A percentile compares a stretch with the other conserved stretches of the same genome.
Evolutionary conservation across 2,797 vertebrate species (phyloP).

Genomic region (Pseudopleuronectes americanus): DNA sequence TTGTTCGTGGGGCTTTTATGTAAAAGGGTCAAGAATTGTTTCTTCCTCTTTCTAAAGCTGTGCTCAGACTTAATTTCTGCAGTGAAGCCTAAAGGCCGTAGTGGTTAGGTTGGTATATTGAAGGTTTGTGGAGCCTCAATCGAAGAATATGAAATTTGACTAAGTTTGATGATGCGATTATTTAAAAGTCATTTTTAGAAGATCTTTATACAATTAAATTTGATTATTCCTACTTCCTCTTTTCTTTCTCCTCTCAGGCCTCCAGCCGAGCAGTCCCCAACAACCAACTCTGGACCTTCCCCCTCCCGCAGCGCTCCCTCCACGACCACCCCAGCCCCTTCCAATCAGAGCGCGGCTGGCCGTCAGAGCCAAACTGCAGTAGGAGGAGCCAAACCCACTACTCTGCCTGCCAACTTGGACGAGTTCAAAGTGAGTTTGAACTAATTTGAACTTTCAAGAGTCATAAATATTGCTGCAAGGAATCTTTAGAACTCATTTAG

Average conservation of each 20-base stretch:
- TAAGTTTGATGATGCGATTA: no score
- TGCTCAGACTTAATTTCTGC: constrained; percentile 11
- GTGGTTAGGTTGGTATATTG: no score
- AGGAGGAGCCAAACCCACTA: constrained; percentile 84
- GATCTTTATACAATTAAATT: no score
- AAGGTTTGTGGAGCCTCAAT: no score
- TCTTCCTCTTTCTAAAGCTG: constrained; percentile 1
- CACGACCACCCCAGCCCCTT: constrained; percentile 60
- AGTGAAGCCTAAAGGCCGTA: constrained; percentile 6
- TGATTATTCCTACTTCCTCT: background rate
- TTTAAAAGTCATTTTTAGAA: no score
- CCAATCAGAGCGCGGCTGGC: constrained; percentile 76
- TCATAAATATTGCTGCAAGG: no score
- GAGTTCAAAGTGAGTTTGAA: constrained; percentile 90
- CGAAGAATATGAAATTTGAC: no score
- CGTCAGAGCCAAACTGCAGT: constrained; percentile 83
- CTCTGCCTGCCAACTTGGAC: constrained; percentile 92
- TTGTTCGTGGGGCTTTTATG: no score
- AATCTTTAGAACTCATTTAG: no score
- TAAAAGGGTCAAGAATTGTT: background rate
- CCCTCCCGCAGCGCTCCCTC: constrained; percentile 81
- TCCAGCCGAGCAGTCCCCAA: constrained; percentile 83
- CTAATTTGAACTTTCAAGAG: no score
- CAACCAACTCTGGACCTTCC: constrained; percentile 77
- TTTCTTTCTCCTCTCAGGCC: constrained; percentile 76